phyloP scores from a whole-genome alignment of 2,797 vertebrate species.

The Eremophila alpestris region DNA sequence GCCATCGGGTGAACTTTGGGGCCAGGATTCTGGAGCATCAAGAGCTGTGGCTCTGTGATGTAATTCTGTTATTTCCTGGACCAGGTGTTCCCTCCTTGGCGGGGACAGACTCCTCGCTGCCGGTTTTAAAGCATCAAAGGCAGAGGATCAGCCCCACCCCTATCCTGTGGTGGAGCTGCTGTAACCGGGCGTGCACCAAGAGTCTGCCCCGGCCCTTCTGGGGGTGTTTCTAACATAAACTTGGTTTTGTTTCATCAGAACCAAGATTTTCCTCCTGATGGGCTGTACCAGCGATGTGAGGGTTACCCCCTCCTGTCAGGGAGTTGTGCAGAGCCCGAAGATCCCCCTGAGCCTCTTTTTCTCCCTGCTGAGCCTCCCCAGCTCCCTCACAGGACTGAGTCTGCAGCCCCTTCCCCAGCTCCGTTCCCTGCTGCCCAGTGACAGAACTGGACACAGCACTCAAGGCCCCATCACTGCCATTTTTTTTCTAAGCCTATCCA shows the following conservation, averaged over 20 bases:
- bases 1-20: fast-evolving
- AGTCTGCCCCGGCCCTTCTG: neutral
- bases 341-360: neutral
- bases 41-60: neutral
- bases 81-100: neutral
- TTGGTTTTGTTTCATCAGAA: neutral
- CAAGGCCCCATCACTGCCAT: neutral
- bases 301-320: neutral
- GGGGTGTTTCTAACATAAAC: neutral
- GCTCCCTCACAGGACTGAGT: neutral
- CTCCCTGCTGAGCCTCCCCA: neutral
- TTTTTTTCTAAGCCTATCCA: neutral
- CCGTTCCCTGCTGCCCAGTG: fast-evolving
- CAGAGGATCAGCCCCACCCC: neutral
- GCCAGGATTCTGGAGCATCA: neutral
- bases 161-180: neutral
- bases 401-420: neutral
- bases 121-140: neutral
- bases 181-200: fast-evolving
- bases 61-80: neutral
- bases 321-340: neutral
- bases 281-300: neutral
- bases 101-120: neutral
- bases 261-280: neutral
- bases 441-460: neutral